Evolutionary conservation across 2,113 vertebrate genomes (phyloP), one percentile per base, ranked within the genome.

Genomic region (Ramphastos sulfuratus): DNA sequence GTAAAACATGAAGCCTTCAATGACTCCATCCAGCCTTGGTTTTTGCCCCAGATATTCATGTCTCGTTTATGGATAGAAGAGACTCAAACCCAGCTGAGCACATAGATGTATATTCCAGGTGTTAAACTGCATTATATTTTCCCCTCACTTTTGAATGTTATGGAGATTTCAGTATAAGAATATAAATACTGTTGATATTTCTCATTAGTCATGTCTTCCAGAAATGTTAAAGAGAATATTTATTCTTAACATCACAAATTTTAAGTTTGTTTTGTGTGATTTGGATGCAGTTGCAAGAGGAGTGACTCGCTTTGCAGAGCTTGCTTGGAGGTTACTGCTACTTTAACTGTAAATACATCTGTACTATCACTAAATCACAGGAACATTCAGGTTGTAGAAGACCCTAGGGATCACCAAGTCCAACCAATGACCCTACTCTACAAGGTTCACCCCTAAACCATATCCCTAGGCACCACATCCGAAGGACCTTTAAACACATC

Each of bases 11-110:
- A 70, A 83, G 7, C 6, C 8, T 72, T 4, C 37, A 70, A 6
- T 20, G 16, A 28, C 7, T 89, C 10, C n/a, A 70, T 15, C 3
- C 13, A 73, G 5, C 7, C 5, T 63, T 85, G 71, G 11, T 14
- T 87, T 15, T 79, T 82, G 0, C 5, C 5, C 1, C 5, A 48
- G 1, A 42, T 71, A 82, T 52, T 93, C 31, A 14, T 42, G 8
- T 50, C 19, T 54, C 30, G 3, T 10, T 65, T 35, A 24, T 5
- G 10, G 6, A 52, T 16, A 52, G 15, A 82, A 56, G 2, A 71
- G 19, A 27, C 4, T 27, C 7, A 52, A 46, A 48, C 2, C 0
- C 8, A 85, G 4, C 2, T 61, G 33, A 85, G 28, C 2, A 2
- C 35, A 8, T 7, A 59, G 35, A 64, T 56, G 30, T 7, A 4